Evolutionary conservation across 2,797 vertebrate species (phyloP).

Genomic region (Antrozous pallidus): DNA sequence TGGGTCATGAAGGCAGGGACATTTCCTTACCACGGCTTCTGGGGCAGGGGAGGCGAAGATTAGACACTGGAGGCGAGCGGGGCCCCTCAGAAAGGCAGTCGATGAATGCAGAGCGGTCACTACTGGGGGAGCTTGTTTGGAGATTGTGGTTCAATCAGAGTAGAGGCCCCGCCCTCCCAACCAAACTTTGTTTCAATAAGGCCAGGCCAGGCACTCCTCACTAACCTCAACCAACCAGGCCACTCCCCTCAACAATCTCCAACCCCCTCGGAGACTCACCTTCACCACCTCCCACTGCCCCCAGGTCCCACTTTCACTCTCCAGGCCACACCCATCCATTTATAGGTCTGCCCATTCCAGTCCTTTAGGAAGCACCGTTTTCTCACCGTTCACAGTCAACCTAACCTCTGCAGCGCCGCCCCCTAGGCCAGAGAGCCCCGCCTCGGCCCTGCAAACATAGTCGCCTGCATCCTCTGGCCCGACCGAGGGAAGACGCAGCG

Average conservation of each 20-base stretch:
- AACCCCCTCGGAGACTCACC: background rate
- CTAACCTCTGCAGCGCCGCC: slow-evolving; percentile 88
- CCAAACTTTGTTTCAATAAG: background rate
- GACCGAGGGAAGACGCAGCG: slow-evolving; percentile 88
- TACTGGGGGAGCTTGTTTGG: slow-evolving; percentile 88
- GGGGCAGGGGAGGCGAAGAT: slow-evolving; percentile 90
- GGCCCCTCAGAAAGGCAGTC: slow-evolving; percentile 88
- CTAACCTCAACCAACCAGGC: background rate
- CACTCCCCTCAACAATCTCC: background rate
- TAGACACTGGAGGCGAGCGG: slow-evolving; percentile 91
- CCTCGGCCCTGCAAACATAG: slow-evolving; percentile 92
- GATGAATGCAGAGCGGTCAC: slow-evolving; percentile 88
- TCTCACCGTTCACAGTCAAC: slow-evolving; percentile 91
- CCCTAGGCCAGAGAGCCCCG: slow-evolving; percentile 85
- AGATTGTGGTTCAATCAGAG: background rate
- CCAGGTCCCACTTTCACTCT: background rate
- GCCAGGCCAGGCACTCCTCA: background rate
- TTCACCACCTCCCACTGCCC: background rate
- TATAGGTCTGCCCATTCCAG: background rate
- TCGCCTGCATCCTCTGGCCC: slow-evolving; percentile 91
- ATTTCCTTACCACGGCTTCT: slow-evolving; percentile 90
- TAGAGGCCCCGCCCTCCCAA: background rate
- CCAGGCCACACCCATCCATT: background rate
- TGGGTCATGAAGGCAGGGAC: too few species aligned
- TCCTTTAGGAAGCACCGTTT: background rate